A percentile compares a stretch with the other conserved stretches of the same genome.
These are phyloP conservation scores for Heliconius melpomene DNA, from an alignment of 1,140 invertebrate species.

Conservation along the genomic window DNA sequence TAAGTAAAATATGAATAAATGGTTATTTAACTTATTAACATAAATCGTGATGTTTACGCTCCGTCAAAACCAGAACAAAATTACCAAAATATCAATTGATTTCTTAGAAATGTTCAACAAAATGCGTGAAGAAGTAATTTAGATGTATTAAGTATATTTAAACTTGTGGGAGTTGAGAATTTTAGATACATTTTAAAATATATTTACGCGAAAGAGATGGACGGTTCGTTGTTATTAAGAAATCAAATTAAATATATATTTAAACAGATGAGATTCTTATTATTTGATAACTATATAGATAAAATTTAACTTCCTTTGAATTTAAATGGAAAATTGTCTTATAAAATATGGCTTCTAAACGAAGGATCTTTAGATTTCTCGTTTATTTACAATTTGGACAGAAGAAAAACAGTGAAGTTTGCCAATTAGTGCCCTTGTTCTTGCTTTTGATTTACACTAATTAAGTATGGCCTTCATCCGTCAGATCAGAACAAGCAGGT, in stretches of 20 bases:
- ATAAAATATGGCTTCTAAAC: not conserved
- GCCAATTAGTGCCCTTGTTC: not conserved
- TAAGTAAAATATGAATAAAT: not conserved
- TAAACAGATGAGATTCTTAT: too few species aligned
- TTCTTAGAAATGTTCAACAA: not conserved
- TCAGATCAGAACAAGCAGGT: too few species aligned
- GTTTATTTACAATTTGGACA: too few species aligned
- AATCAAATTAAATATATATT: too few species aligned
- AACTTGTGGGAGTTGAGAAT: not conserved
- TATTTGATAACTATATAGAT: too few species aligned
- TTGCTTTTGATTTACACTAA: not conserved
- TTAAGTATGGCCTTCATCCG: not conserved
- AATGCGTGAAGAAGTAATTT: not conserved
- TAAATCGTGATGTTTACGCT: not conserved
- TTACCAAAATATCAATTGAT: not conserved
- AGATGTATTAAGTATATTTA: not conserved
- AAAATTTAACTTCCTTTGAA: too few species aligned
- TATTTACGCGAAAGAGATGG: not conserved
- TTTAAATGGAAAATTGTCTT: too few species aligned
- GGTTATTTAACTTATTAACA: not conserved
- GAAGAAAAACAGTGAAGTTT: not conserved
- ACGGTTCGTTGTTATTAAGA: too few species aligned
- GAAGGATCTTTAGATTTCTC: not conserved
- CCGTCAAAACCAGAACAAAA: not conserved
- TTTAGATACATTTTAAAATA: not conserved